Evolutionary conservation across 2,797 vertebrate genomes (phyloP).

Genomic region (Acrocephalus scirpaceus): DNA sequence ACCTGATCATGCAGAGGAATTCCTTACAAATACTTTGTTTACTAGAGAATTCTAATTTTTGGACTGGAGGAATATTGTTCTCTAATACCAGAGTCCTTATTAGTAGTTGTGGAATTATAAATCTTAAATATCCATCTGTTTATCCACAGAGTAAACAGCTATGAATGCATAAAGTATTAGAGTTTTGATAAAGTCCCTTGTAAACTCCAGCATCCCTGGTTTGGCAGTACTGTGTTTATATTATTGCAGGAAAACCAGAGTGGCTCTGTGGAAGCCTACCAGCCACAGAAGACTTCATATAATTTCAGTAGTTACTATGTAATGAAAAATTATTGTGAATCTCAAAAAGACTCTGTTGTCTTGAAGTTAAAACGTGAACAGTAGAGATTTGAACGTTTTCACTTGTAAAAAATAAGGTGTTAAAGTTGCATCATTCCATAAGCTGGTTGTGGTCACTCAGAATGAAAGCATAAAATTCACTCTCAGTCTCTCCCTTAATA

Average conservation of each 20-base stretch:
- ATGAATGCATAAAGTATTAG: neutral
- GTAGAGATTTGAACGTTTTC: neutral
- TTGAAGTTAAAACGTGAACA: neutral
- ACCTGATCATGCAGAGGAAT: neutral
- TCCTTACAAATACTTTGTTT: neutral
- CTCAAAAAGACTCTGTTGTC: neutral
- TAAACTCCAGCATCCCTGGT: neutral
- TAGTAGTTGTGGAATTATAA: neutral
- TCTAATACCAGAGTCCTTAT: neutral
- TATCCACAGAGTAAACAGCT: neutral
- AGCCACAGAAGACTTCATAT: neutral
- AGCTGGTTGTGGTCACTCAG: neutral
- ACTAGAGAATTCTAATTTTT: neutral
- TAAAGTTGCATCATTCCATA: neutral
- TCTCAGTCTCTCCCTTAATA: neutral
- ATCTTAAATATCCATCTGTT: neutral
- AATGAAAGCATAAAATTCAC: neutral
- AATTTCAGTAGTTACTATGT: neutral
- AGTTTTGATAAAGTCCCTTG: neutral
- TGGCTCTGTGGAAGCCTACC: neutral
- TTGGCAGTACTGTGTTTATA: neutral
- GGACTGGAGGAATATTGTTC: neutral
- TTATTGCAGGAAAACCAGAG: neutral
- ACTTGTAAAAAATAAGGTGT: neutral
- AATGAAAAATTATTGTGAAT: neutral